Evolutionary conservation across 2,888 invertebrate genomes (phyloP).

Genomic region (Candidula unifasciata): DNA sequence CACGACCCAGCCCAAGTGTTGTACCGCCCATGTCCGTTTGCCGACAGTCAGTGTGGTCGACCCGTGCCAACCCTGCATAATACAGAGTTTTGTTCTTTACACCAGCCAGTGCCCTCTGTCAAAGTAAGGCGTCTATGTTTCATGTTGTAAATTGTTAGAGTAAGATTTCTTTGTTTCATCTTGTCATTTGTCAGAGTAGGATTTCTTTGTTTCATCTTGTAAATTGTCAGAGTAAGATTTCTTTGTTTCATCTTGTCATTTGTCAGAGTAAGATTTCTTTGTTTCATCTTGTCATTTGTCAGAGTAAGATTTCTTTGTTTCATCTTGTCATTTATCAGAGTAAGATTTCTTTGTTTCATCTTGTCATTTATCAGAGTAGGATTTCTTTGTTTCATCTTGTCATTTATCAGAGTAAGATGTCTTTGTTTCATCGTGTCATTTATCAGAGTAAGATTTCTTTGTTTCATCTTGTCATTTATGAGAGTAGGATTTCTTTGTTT

Average conservation of each 20-base stretch:
- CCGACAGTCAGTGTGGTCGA: conserved; percentile 66
- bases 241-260: background rate
- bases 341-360: no score
- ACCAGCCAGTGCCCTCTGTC: conserved; percentile 54
- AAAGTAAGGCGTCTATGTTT: background rate
- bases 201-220: no score
- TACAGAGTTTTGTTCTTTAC: conserved; percentile 60
- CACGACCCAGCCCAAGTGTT: conserved; percentile 84
- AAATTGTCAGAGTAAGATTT: background rate
- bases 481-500: no score
- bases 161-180: background rate
- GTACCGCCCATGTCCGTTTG: conserved; percentile 85
- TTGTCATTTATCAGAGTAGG: no score
- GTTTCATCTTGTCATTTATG: no score
- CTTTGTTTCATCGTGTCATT: no score
- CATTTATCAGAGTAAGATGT: no score
- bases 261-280: background rate
- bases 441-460: no score
- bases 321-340: no score
- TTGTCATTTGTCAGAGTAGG: background rate
- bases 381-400: no score
- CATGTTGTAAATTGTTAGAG: background rate
- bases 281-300: background rate
- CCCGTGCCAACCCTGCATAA: conserved; percentile 65
- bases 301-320: no score